Percentiles rank a stretch among this genome's conserved stretches.
Evolutionary conservation across 1,140 invertebrate species (phyloP).

Genomic region (Cyclina sinensis): DNA sequence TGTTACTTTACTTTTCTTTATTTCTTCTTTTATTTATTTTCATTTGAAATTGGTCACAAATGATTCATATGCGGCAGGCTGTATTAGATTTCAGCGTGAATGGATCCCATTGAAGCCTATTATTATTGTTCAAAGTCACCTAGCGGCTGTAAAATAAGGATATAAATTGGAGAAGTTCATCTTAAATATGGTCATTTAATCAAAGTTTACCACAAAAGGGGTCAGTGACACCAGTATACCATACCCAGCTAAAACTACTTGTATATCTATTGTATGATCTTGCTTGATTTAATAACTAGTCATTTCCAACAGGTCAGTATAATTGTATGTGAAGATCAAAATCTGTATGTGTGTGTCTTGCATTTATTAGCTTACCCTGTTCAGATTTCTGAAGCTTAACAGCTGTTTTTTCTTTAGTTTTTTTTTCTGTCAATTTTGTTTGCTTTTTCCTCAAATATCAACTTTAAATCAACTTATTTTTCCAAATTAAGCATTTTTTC

Average conservation of each 20-base stretch:
- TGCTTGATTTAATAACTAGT: background rate
- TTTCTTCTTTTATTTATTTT: constrained; percentile 19
- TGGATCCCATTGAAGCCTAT: background rate
- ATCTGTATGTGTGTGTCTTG: background rate
- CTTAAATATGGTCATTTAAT: constrained; percentile 23
- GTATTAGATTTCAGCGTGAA: constrained; percentile 5
- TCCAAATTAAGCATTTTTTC: too few species aligned
- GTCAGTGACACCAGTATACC: constrained; percentile 15
- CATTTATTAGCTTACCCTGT: too few species aligned
- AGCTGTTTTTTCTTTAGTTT: too few species aligned
- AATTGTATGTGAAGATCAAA: background rate
- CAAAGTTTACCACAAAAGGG: background rate
- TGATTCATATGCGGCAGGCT: background rate
- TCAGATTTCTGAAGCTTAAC: too few species aligned
- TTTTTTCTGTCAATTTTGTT: too few species aligned
- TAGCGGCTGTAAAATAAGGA: background rate
- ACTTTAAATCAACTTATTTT: too few species aligned
- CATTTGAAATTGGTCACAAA: background rate
- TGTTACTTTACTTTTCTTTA: background rate
- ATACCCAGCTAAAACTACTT: background rate
- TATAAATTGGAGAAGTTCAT: background rate
- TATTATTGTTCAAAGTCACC: constrained; percentile 22
- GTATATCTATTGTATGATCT: constrained; percentile 21
- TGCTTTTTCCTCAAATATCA: too few species aligned
- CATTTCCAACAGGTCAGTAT: background rate